Percentiles rank a stretch among this genome's conserved stretches.
phyloP scores from a whole-genome alignment of 2,113 vertebrate genomes.

The Spea bombifrons region DNA sequence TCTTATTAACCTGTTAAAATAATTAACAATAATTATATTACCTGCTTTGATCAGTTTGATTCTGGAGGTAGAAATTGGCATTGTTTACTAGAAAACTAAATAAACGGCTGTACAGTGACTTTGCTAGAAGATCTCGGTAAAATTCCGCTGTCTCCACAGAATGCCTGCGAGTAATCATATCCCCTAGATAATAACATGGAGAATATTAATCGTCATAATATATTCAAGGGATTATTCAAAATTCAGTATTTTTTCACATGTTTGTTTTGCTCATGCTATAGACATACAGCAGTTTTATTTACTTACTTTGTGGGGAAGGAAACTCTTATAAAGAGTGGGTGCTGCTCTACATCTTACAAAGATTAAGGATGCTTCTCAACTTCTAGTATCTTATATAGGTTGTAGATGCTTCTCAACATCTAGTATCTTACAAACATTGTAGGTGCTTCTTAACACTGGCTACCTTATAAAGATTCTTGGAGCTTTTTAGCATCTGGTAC shows the following conservation, averaged over 20 bases:
- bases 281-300: neutral
- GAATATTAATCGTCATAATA: neutral
- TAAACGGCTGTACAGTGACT: constrained; percentile 83
- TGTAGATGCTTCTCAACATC: too few species aligned
- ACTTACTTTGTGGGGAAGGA: too few species aligned
- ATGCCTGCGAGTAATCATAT: constrained; percentile 77
- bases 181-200: constrained; percentile 67
- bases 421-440: too few species aligned
- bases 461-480: too few species aligned
- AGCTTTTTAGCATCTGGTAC: too few species aligned
- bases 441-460: too few species aligned
- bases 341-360: too few species aligned
- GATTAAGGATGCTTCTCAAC: too few species aligned
- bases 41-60: constrained; percentile 74
- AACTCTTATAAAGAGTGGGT: too few species aligned
- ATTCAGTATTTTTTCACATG: neutral
- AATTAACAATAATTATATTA: constrained; percentile 53
- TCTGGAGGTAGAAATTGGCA: constrained; percentile 81
- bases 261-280: neutral
- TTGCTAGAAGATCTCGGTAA: constrained; percentile 84
- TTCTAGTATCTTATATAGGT: too few species aligned
- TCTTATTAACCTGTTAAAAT: neutral
- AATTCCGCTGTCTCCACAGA: constrained; percentile 79
- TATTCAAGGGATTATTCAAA: too few species aligned
- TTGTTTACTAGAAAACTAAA: constrained; percentile 87